Conservation (phyloP, 2,888 invertebrate genomes). For the Elgonia sp. region DNA sequence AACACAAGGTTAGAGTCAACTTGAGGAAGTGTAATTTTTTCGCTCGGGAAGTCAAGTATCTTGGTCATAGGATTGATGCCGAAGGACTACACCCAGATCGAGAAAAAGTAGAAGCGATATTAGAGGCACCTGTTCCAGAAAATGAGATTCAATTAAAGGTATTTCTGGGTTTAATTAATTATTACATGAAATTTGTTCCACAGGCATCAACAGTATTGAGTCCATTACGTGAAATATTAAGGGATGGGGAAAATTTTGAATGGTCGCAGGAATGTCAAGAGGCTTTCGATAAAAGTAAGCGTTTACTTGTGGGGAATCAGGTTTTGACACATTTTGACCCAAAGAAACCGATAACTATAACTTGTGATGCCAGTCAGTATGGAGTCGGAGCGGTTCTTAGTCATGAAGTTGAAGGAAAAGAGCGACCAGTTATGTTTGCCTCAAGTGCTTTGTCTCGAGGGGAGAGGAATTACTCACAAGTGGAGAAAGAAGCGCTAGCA, state of each 20-base stretch:
- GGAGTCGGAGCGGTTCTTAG: constrained; percentile 79
- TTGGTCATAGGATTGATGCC: constrained; percentile 78
- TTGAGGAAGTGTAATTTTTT: constrained; percentile 81
- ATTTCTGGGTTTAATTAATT: constrained; percentile 81
- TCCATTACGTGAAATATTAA: constrained; percentile 28
- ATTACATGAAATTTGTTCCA: constrained; percentile 80
- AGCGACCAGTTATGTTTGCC: constrained; percentile 54
- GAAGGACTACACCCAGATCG: constrained; percentile 56
- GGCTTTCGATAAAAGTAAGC: constrained; percentile 67
- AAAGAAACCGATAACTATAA: constrained; percentile 63
- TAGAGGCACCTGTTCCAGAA: constrained; percentile 45
- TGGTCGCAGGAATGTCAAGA: constrained; percentile 10
- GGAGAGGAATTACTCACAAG: constrained; percentile 78
- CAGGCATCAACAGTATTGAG: constrained; percentile 25
- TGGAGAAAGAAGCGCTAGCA: constrained; percentile 79
- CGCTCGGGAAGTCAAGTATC: constrained; percentile 80
- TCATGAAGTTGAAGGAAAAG: too few relatives aligned
- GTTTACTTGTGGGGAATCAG: constrained; percentile 75
- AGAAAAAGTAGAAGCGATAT: constrained; percentile 6
- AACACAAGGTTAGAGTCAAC: constrained; percentile 79
- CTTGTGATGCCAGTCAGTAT: constrained; percentile 83
- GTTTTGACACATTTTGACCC: constrained; percentile 76
- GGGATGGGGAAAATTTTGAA: constrained; percentile 28
- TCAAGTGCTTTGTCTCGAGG: constrained; percentile 72
- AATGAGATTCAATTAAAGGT: constrained; percentile 76